Base-by-base conservation (phyloP, 2,888 invertebrate species). In the Spisula solida region DNA sequence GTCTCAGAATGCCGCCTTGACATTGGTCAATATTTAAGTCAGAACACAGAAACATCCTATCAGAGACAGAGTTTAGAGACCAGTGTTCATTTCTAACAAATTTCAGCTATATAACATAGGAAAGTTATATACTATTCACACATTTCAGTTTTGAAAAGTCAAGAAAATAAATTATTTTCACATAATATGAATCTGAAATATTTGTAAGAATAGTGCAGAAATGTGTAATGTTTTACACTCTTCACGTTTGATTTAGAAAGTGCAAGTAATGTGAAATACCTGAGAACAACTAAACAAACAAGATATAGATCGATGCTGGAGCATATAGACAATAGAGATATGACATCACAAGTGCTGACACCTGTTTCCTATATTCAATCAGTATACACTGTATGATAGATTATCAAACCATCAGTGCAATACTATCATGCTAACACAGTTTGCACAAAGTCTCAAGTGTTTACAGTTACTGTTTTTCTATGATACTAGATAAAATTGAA, bases 401-500 rank as follows among this genome's bases (percentile, higher is more conserved):
- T 25, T 66, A 25, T n/a, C 12, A 5, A 66, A 25, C 60, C n/a
- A 25, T 66, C 10, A 75, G 75, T 75, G 75, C 75, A 75, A 34
- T 75, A 34, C 31, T 18, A 75, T 75, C 31, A 34, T 31, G 29
- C 31, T 10, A 75, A 75, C 31, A 18, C 75, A 75, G 75, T 75
- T 75, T 75, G 75, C 29, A 75, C 75, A 1, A 8, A 25, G 29
- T 34, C 29, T 18, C 16, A 75, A 75, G 34, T 34, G 75, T 75
- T 31, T 34, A 34, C 75, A 5, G 34, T 75, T 75, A 75, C n/a
- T 34, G 75, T 75, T 34, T 75, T 75, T 31, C 75, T 31, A 75
- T 34, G 0, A 31, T 75, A 75, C 60, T 31, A 75, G 75, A 18
- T 75, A 34, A 75, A 75, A 75, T 75, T 75, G 75, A 75, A 75